Evolutionary conservation across 2,113 vertebrate genomes (phyloP), one percentile per base, ranked within the genome.

Genomic region (Hydrochoerus hydrochaeris): DNA sequence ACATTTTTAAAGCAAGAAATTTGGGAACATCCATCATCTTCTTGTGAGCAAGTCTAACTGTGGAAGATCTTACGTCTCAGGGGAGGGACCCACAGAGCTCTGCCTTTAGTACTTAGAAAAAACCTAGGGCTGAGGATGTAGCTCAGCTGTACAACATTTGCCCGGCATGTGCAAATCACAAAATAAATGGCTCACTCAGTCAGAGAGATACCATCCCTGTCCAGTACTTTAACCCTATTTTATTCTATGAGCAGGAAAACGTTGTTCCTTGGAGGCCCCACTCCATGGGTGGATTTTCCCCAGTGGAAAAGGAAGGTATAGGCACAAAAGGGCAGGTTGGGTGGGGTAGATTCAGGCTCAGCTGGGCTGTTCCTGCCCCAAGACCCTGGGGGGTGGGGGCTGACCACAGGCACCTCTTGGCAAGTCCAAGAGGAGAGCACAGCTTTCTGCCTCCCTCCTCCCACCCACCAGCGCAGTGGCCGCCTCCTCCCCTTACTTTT

Each of bases 1-100:
- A 32, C 62, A 85, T 10, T 32, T 75, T 77, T 35, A 94, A 94
- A 88, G 46, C 41, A 89, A n/a, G 7, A 60, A 73, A 91, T 78
- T 57, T 71, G 24, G 38, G 54, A 41, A 83, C 1, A 28, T 46
- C 58, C n/a, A 54, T 63, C 41, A 86, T 78, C 60, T 62, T 80
- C 35, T 83, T 54, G 26, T n/a, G 17, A 35, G 8, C 35, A 85
- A 38, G 28, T 73, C 58, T 54, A 46, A 30, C 30, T 32, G 1
- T 57, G 30, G n/a, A 91, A 96, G 49, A 8, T 35, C 11, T 44
- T 67, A 60, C 62, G 41, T n/a, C 26, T 87, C 22, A 30, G 24
- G 17, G 35, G 22, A 93, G 10, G 41, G 41, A 20, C 49, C 26
- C 49, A 54, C 0, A 22, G 1, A 35, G 65, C 13, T 52, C 14